phyloP scores from a whole-genome alignment of 2,888 invertebrate species.

The Gari tellinella region DNA sequence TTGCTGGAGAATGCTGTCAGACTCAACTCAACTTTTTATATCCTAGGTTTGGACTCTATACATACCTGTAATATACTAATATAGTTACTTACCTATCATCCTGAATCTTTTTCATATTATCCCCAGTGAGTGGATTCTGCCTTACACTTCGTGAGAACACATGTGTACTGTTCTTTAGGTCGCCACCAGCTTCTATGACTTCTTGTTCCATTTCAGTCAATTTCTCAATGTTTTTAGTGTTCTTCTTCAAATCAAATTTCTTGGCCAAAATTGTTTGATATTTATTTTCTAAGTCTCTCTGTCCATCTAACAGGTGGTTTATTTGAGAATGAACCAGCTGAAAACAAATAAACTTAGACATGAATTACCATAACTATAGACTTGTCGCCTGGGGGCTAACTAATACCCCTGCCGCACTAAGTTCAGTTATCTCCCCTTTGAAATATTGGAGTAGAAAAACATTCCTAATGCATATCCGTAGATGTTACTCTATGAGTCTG shows the following conservation, averaged over 20 bases:
- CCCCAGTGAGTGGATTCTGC: constrained; percentile 82
- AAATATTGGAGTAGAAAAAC: too few relatives aligned
- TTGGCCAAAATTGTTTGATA: constrained; percentile 80
- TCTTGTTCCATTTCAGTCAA: constrained; percentile 73
- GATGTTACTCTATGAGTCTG: too few relatives aligned
- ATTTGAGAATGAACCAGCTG: constrained; percentile 82
- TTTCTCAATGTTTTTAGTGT: constrained; percentile 69
- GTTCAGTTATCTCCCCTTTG: too few relatives aligned
- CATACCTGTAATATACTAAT: too few relatives aligned
- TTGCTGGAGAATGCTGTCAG: too few relatives aligned
- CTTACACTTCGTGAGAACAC: constrained; percentile 80
- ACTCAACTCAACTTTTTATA: too few relatives aligned
- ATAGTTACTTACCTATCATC: constrained; percentile 82
- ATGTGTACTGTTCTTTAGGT: constrained; percentile 81
- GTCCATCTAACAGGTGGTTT: constrained; percentile 75
- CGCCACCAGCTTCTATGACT: constrained; percentile 70
- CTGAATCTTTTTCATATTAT: constrained; percentile 82
- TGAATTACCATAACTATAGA: neutral
- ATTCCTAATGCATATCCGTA: too few relatives aligned
- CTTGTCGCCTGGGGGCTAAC: too few relatives aligned
- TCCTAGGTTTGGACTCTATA: too few relatives aligned
- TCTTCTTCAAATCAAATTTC: constrained; percentile 71
- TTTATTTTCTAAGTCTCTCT: constrained; percentile 77
- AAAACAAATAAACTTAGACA: constrained; percentile 18
- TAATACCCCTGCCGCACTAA: neutral